phyloP scores from a whole-genome alignment of 2,888 invertebrate species.

The Pterobdella sp. region DNA sequence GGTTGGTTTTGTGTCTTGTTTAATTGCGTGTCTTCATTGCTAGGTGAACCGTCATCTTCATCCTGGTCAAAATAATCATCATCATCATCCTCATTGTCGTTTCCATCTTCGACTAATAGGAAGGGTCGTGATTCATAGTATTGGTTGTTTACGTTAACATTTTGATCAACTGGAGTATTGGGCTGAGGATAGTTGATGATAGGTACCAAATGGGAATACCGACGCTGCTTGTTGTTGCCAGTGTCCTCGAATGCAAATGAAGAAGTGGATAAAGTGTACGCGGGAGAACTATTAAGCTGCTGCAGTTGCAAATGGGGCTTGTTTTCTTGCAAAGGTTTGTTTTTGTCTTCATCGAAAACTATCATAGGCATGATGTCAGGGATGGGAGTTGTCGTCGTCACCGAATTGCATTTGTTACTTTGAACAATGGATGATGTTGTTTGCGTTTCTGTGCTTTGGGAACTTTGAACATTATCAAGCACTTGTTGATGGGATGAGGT shows the following conservation, averaged over 20 bases:
- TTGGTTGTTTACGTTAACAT: constrained; percentile 30
- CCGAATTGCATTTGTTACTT: background rate
- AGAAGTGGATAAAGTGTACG: background rate
- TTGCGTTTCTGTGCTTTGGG: background rate
- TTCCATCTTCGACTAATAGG: constrained; percentile 23
- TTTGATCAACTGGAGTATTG: background rate
- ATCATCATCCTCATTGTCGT: constrained; percentile 21
- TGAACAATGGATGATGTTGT: background rate
- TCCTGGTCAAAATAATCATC: constrained; percentile 18
- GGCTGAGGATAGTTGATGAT: constrained; percentile 26
- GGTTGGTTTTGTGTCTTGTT: background rate
- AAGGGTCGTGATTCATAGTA: constrained; percentile 32
- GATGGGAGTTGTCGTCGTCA: background rate
- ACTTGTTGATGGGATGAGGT: background rate
- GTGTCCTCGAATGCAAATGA: constrained; percentile 4
- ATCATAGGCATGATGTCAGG: constrained; percentile 27
- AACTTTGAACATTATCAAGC: background rate
- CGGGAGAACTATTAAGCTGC: constrained; percentile 1
- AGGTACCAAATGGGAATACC: constrained; percentile 24
- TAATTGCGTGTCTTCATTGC: background rate
- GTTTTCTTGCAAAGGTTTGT: background rate
- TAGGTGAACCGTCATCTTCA: background rate
- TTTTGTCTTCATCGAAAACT: constrained; percentile 20
- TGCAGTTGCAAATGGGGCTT: constrained; percentile 13
- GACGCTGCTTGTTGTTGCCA: background rate